Evolutionary conservation across 1,140 invertebrate genomes (phyloP), one percentile per base, ranked within the genome.

Genomic region (Gonatopus flavifemur): DNA sequence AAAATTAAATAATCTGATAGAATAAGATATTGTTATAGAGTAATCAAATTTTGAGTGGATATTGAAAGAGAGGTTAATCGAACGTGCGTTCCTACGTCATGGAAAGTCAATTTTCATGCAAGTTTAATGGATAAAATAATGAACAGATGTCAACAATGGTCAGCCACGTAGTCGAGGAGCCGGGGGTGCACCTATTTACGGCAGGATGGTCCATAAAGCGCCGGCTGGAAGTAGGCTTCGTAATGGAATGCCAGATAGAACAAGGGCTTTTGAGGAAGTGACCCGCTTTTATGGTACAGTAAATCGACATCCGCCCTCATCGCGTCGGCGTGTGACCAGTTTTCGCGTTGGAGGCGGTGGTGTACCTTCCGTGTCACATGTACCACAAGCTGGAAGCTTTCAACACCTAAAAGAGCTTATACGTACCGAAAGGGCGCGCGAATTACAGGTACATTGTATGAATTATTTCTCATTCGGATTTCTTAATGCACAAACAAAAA

Each of bases 331-430:
- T 10, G 12, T 49, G 43, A 64, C 59, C 19, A 69, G 39, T 40
- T 72, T 67, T 45, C 67, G 74, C 9, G 59, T 67, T 13, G 65
- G 59, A 18, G 67, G 65, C 5, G 67, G 72, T 20, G 55, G 45
- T 3, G 45, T 46, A 13, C 45, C 60, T 3, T 44, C 53, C 16
- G 57, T 62, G 33, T 46, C 66, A 21, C 64, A 70, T 18, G 64
- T 78, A 38, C 77, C 82, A n/a, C 82, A 84, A 48, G 70, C 79
- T 13, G 84, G 84, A 8, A 86, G 83, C 46, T 88, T 88, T 67
- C 82, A 87, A 52, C 81, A 83, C 46, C 64, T 85, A 0, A 83
- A 83, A 59, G 81, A 85, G 42, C 64, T 86, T 4, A 82, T 86
- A 37, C 77, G 79, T 49, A 81, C 73, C 4, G 84, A 88, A 62